Conservation (phyloP, 2,113 vertebrate genomes). For the Syngnathus floridae region DNA sequence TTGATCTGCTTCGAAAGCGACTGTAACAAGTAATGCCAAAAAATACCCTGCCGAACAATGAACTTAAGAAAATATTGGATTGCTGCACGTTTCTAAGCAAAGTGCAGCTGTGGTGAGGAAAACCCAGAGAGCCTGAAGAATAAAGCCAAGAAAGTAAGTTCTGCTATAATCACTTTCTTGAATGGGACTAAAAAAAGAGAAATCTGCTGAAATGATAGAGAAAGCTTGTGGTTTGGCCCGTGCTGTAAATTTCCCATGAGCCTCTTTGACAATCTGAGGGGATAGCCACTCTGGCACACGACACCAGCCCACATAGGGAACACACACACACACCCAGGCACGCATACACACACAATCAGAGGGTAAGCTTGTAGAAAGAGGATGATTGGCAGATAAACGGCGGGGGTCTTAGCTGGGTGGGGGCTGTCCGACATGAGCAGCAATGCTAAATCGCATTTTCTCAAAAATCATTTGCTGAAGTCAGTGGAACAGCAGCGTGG, state of each 20-base stretch:
- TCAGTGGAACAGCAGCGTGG: constrained; percentile 25
- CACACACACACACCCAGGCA: constrained; percentile 19
- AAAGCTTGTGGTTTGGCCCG: constrained; percentile 65
- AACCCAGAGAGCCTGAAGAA: constrained; percentile 35
- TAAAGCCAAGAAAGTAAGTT: constrained; percentile 36
- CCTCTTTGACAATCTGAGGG: constrained; percentile 66
- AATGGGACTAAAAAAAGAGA: constrained; percentile 58
- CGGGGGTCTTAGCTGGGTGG: constrained; percentile 26
- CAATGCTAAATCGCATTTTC: constrained; percentile 19
- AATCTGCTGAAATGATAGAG: constrained; percentile 72
- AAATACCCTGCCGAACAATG: constrained; percentile 17
- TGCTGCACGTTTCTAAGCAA: constrained; percentile 37
- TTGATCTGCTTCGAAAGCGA: constrained; percentile 14
- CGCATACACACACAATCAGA: neutral
- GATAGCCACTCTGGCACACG: constrained; percentile 69
- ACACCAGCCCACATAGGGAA: constrained; percentile 56
- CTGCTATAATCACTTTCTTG: constrained; percentile 57
- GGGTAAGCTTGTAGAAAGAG: constrained; percentile 11
- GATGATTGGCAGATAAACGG: constrained; percentile 42
- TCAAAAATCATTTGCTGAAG: constrained; percentile 23
- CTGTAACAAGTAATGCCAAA: neutral
- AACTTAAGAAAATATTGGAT: constrained; percentile 6
- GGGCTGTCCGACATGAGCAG: constrained; percentile 17
- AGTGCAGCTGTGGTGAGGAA: constrained; percentile 36
- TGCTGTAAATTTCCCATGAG: constrained; percentile 65